Evolutionary conservation across 2,113 vertebrate species (phyloP).

Genomic region (Chitala chitala): DNA sequence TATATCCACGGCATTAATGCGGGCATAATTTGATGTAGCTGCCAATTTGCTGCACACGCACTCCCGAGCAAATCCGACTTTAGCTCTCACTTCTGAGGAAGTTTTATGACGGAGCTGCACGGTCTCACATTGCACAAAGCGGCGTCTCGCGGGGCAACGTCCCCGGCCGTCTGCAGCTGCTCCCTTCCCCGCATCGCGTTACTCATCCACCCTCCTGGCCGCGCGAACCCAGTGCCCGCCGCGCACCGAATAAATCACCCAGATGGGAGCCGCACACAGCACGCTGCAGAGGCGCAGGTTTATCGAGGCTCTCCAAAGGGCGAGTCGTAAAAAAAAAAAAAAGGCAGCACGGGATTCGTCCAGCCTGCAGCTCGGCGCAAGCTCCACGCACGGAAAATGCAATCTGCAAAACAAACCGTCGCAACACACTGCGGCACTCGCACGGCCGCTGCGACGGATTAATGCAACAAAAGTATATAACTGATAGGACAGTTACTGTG

Average conservation of each 20-base stretch:
- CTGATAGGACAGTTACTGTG: no score
- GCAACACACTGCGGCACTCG: not conserved
- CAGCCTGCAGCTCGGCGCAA: not conserved
- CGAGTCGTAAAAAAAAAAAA: not conserved
- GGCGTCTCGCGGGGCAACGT: not conserved
- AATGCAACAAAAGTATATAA: not conserved
- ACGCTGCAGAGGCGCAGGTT: not conserved
- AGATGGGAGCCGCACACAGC: not conserved
- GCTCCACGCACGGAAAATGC: no score
- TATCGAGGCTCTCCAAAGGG: not conserved
- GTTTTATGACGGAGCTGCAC: conserved; percentile 24
- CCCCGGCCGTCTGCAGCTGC: no score
- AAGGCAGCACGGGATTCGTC: no score
- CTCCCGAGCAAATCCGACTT: conserved; percentile 49
- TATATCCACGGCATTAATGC: conserved; percentile 64
- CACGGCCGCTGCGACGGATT: no score
- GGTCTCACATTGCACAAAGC: not conserved
- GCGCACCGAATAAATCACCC: not conserved
- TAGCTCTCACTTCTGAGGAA: conserved; percentile 34
- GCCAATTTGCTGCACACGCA: conserved; percentile 69
- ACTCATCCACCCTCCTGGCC: no score
- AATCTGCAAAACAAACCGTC: not conserved
- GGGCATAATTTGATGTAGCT: conserved; percentile 71
- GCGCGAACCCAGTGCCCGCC: conserved; percentile 29
- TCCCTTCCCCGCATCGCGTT: no score